Percentiles rank a stretch among this genome's conserved stretches.
These are phyloP conservation scores for Microcebus ravelobensis DNA, from an alignment of 2,113 vertebrate genomes.

Conservation along the genomic window DNA sequence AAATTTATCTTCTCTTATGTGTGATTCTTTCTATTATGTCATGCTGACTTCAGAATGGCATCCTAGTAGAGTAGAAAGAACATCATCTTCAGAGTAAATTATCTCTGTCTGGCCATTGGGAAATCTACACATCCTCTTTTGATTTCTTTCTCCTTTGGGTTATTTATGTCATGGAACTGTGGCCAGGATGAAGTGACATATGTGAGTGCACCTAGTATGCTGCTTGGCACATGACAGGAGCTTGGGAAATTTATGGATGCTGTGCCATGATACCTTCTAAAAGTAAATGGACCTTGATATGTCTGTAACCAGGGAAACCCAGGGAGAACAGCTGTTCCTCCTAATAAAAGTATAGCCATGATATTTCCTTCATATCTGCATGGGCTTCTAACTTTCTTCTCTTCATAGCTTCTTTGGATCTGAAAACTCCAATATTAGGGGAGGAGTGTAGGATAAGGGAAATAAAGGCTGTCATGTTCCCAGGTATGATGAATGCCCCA, in stretches of 20 bases:
- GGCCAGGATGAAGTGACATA: not conserved
- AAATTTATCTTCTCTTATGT: not conserved
- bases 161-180: not conserved
- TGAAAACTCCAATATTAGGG: not conserved
- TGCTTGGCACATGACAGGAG: not conserved
- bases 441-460: accelerated
- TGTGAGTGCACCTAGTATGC: too few species aligned
- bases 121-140: not conserved
- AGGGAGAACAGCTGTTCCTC: not conserved
- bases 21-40: not conserved
- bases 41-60: not conserved
- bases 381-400: not conserved
- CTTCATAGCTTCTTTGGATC: not conserved
- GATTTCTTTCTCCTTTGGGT: not conserved
- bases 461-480: not conserved
- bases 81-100: not conserved
- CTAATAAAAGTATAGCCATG: not conserved
- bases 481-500: not conserved
- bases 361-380: not conserved
- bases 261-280: not conserved
- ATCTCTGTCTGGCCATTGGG: not conserved
- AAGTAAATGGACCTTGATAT: not conserved
- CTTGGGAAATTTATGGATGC: not conserved
- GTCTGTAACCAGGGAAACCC: not conserved
- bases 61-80: not conserved